Percentiles rank a stretch among this genome's conserved stretches.
phyloP scores from a whole-genome alignment of 2,113 vertebrate genomes.

The Hystrix brachyura region DNA sequence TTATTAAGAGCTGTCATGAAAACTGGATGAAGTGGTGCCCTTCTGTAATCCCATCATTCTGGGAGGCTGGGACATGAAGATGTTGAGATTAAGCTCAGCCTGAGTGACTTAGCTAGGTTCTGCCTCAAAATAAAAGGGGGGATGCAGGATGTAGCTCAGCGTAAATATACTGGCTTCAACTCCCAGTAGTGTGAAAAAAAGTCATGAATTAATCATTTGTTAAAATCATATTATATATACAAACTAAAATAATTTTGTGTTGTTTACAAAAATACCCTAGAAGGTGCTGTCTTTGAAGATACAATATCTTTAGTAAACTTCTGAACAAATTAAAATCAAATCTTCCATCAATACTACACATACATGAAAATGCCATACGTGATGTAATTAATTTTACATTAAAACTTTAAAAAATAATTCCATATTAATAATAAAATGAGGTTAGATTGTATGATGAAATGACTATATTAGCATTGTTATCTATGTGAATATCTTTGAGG shows the following conservation, averaged over 20 bases:
- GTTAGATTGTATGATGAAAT: background rate
- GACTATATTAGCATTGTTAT: background rate
- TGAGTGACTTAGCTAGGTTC: background rate
- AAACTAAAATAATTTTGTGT: background rate
- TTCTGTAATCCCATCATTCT: background rate
- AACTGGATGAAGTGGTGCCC: background rate
- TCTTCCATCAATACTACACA: background rate
- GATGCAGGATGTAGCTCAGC: background rate
- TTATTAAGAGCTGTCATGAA: background rate
- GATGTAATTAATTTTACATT: background rate
- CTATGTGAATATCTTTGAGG: background rate
- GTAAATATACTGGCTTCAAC: background rate
- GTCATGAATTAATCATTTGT: background rate
- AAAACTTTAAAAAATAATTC: background rate
- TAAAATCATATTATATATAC: background rate
- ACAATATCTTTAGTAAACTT: background rate
- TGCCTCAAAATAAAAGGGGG: background rate
- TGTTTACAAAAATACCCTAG: background rate
- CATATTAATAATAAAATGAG: background rate
- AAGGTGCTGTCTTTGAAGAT: background rate
- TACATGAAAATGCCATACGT: background rate
- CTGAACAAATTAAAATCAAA: background rate
- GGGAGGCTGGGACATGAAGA: background rate
- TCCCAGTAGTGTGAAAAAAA: background rate
- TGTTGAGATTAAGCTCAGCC: background rate